Conservation (phyloP, 2,797 vertebrate genomes). For the Myotis planiceps region DNA sequence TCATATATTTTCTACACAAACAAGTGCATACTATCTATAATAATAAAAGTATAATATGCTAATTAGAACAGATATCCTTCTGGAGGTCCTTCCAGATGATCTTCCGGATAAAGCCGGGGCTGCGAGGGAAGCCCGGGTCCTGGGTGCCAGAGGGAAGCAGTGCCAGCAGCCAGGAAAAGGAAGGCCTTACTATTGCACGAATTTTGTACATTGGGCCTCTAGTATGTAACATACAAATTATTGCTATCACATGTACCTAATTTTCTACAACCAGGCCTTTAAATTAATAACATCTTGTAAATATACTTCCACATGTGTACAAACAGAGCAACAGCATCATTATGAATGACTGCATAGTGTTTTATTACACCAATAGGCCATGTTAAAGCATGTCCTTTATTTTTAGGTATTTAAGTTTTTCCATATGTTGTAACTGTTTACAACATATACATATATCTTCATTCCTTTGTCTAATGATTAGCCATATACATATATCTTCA, state of each 20-base stretch:
- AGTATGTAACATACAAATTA: not conserved
- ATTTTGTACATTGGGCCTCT: too few relatives aligned
- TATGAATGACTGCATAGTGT: not conserved
- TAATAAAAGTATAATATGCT: too few relatives aligned
- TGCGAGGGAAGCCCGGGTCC: too few relatives aligned
- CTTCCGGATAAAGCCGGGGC: too few relatives aligned
- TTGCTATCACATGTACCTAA: not conserved
- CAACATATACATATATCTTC: not conserved
- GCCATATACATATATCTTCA: not conserved
- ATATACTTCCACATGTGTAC: not conserved
- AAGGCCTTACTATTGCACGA: too few relatives aligned
- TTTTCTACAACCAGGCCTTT: not conserved
- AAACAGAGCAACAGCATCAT: not conserved
- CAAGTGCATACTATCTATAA: not conserved
- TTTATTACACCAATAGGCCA: not conserved
- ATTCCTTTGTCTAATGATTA: not conserved
- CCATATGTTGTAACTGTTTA: not conserved
- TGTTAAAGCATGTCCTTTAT: not conserved
- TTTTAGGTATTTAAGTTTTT: not conserved
- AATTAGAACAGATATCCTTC: too few relatives aligned
- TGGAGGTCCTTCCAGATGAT: too few relatives aligned
- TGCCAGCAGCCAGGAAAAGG: too few relatives aligned
- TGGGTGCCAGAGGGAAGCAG: too few relatives aligned
- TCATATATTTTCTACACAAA: not conserved
- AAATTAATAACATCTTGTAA: not conserved